These are phyloP conservation scores for Spisula subtruncata DNA, from an alignment of 2,888 invertebrate species.

Conservation along the genomic window DNA sequence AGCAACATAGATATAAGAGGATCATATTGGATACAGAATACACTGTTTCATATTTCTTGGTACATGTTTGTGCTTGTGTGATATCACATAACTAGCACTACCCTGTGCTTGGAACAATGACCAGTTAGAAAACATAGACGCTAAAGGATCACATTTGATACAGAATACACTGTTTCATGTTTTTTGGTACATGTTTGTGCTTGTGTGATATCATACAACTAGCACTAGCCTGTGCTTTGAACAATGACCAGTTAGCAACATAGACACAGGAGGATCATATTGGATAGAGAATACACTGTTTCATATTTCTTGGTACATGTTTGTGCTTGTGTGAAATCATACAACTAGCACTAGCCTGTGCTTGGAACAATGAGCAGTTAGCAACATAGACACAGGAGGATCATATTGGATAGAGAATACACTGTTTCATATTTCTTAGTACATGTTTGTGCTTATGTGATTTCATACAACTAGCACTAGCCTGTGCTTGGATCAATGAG, in stretches of 20 bases:
- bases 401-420: neutral
- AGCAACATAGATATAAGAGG: neutral
- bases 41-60: slow-evolving; percentile 37
- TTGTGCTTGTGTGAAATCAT: neutral
- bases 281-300: neutral
- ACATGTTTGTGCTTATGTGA: slow-evolving; percentile 33
- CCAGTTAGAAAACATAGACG: neutral
- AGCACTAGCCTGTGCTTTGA: slow-evolving; percentile 59
- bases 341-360: slow-evolving; percentile 52
- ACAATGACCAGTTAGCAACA: slow-evolving; percentile 31
- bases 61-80: slow-evolving; percentile 24
- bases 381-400: neutral
- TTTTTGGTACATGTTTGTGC: slow-evolving; percentile 58
- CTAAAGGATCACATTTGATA: neutral
- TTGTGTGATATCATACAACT: slow-evolving; percentile 34
- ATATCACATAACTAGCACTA: slow-evolving; percentile 41
- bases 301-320: slow-evolving; percentile 43
- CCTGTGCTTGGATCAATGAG: slow-evolving; percentile 38
- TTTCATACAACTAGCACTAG: slow-evolving; percentile 45
- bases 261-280: neutral
- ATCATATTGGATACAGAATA: slow-evolving; percentile 4
- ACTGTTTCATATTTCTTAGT: slow-evolving; percentile 29
- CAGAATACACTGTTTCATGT: slow-evolving; percentile 19
- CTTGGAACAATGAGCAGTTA: slow-evolving; percentile 13
- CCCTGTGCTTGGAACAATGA: slow-evolving; percentile 42